Conservation (phyloP, 2,113 vertebrate species). For the Pterophyllum scalare region DNA sequence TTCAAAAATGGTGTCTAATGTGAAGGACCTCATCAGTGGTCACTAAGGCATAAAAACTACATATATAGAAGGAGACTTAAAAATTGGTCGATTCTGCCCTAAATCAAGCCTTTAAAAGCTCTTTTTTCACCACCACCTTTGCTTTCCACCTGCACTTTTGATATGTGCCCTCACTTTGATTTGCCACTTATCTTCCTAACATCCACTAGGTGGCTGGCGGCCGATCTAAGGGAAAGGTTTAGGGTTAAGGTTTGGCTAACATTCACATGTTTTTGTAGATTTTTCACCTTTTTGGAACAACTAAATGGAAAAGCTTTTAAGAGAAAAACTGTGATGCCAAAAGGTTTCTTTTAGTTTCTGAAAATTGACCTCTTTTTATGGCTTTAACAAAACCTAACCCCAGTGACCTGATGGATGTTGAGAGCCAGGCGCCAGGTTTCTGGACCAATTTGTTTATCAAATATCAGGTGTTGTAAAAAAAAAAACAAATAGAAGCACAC, state of each 20-base stretch:
- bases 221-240: too few species aligned
- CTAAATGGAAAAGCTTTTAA: neutral
- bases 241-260: too few species aligned
- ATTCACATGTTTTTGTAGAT: neutral
- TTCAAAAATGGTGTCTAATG: neutral
- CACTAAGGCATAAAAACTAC: neutral
- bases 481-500: neutral
- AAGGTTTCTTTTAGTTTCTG: neutral
- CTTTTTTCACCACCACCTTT: too few species aligned
- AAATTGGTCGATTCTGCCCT: too few species aligned
- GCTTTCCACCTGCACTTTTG: too few species aligned
- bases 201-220: rapidly evolving
- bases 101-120: too few species aligned
- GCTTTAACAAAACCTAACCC: neutral
- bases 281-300: neutral
- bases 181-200: neutral
- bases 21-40: neutral
- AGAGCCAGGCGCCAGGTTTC: neutral
- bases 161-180: neutral
- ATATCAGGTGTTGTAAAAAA: too few species aligned
- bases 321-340: neutral
- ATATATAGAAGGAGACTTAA: neutral
- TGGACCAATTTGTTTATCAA: neutral
- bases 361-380: neutral
- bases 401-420: neutral